Percentiles rank a stretch among this genome's conserved stretches.
These are phyloP conservation scores for Callaeas wilsoni DNA, from an alignment of 2,113 vertebrate genomes.

Conservation along the genomic window DNA sequence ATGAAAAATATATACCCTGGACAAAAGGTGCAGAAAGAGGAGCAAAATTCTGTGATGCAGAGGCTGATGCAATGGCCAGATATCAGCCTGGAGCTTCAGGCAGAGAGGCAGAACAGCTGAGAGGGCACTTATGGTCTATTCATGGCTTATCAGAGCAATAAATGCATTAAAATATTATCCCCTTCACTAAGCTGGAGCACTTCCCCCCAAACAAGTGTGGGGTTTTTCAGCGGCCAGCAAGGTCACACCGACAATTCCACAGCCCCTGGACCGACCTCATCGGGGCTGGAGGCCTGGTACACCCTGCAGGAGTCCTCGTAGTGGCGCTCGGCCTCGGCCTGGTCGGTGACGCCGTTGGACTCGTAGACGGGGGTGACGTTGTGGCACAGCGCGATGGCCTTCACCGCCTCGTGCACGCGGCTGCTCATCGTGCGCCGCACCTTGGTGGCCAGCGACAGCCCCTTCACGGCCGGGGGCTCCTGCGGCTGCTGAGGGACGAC, in stretches of 20 bases:
- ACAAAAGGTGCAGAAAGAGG: neutral
- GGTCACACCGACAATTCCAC: accelerated
- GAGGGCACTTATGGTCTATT: neutral
- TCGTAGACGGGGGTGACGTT: conserved; percentile 95
- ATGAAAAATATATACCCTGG: neutral
- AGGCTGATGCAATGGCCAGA: neutral
- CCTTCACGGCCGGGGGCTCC: conserved; percentile 83
- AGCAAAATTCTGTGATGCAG: neutral
- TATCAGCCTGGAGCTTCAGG: neutral
- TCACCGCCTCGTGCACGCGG: conserved; percentile 93
- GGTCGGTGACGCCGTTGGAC: conserved; percentile 91
- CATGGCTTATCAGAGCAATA: neutral
- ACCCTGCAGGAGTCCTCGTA: conserved; percentile 94
- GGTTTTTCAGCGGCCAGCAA: neutral
- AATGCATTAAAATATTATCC: neutral
- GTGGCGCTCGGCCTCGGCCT: conserved; percentile 93
- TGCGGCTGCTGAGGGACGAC: neutral
- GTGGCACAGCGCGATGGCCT: conserved; percentile 94
- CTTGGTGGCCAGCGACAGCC: conserved; percentile 82
- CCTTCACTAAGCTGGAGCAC: neutral
- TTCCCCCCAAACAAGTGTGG: accelerated
- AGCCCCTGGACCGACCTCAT: conserved; percentile 79
- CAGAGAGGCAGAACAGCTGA: neutral
- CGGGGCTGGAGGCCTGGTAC: conserved; percentile 96
- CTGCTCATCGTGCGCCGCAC: conserved; percentile 96